These are phyloP conservation scores for Nothoprocta pentlandii DNA, from an alignment of 2,113 vertebrate genomes.

Conservation along the genomic window DNA sequence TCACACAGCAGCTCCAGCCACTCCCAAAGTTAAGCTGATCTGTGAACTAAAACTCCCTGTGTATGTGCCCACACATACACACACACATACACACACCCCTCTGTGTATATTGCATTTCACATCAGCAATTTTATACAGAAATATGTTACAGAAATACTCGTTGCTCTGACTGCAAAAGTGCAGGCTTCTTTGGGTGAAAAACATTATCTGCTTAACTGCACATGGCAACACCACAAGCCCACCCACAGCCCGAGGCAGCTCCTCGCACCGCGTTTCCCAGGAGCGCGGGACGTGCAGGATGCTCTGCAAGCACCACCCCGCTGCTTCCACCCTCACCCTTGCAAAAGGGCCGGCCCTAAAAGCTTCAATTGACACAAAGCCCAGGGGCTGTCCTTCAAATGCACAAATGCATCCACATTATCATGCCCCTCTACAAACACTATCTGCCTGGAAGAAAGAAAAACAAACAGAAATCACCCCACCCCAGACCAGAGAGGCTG, in stretches of 20 bases:
- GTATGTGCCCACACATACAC: neutral
- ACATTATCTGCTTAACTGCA: constrained; percentile 31
- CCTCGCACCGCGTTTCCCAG: accelerated
- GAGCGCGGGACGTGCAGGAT: no score
- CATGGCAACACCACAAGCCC: constrained; percentile 8
- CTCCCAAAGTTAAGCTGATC: neutral
- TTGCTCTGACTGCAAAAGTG: neutral
- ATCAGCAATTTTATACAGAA: neutral
- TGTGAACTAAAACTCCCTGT: neutral
- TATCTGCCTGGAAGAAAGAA: no score
- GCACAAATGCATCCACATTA: accelerated
- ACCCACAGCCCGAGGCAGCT: neutral
- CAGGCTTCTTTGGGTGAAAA: constrained; percentile 7
- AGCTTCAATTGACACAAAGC: neutral
- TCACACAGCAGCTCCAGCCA: neutral
- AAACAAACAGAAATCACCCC: no score
- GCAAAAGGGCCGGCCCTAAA: neutral
- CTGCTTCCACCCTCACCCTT: neutral
- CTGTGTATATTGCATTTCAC: neutral
- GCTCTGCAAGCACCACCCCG: neutral
- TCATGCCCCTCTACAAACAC: neutral
- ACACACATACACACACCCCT: no score
- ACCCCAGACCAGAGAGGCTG: neutral
- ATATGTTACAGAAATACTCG: neutral
- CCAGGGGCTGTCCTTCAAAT: neutral